Evolutionary conservation across 2,113 vertebrate genomes (phyloP).

Genomic region (Saguinus imperator): DNA sequence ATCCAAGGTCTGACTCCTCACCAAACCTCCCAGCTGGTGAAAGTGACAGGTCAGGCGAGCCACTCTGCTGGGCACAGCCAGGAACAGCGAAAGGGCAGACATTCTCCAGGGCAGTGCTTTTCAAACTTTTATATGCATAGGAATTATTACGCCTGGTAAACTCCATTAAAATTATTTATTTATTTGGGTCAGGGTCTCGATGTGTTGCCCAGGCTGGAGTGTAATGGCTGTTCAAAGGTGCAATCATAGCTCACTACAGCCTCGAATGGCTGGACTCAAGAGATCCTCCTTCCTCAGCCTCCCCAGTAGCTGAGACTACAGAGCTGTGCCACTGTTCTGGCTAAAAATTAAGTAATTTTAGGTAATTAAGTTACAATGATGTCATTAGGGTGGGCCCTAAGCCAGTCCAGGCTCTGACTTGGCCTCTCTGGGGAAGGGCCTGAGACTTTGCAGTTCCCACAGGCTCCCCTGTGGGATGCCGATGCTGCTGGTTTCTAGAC

Average conservation of each 20-base stretch:
- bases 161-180: not conserved
- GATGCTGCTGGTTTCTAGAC: not conserved
- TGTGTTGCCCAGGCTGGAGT: not conserved
- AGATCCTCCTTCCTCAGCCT: not conserved
- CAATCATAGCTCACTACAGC: not conserved
- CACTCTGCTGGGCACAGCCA: not conserved
- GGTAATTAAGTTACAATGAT: not conserved
- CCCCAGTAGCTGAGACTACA: not conserved
- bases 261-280: not conserved
- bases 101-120: not conserved
- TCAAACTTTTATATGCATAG: not conserved
- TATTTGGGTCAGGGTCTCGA: not conserved
- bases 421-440: not conserved
- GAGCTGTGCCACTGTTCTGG: not conserved
- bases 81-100: not conserved
- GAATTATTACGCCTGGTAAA: not conserved
- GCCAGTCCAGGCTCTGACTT: not conserved
- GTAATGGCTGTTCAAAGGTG: not conserved
- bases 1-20: not conserved
- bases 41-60: not conserved
- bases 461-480: not conserved
- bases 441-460: not conserved
- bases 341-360: not conserved
- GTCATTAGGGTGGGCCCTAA: not conserved
- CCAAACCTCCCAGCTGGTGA: not conserved